Conservation (phyloP, 2,797 vertebrate genomes). For the Melanotaenia boesemani region DNA sequence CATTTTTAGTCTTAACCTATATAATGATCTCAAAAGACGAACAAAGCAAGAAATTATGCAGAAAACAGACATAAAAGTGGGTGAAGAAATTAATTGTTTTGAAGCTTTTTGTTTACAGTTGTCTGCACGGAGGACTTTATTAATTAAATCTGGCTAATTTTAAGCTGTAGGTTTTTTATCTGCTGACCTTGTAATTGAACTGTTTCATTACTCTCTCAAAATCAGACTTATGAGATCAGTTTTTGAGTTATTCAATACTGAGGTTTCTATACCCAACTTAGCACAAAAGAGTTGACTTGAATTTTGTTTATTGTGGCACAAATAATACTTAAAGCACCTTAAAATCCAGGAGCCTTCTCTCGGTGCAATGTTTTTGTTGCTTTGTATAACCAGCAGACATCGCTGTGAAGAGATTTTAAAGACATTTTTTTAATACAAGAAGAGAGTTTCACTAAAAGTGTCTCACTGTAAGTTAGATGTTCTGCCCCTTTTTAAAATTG, state of each 20-base stretch:
- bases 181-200: constrained; percentile 26
- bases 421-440: not conserved
- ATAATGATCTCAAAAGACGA: constrained; percentile 22
- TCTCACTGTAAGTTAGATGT: not conserved
- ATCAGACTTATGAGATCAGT: not conserved
- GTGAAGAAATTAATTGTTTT: constrained; percentile 45
- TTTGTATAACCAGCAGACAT: constrained; percentile 21
- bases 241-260: constrained; percentile 1
- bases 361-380: not conserved
- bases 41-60: not conserved
- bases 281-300: constrained; percentile 1
- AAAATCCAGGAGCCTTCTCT: constrained; percentile 4
- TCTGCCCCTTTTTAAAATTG: constrained; percentile 1
- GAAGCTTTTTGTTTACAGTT: constrained; percentile 40
- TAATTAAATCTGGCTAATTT: constrained; percentile 44
- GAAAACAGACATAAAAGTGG: constrained; percentile 1
- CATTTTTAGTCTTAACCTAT: constrained; percentile 31
- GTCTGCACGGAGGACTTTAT: constrained; percentile 29
- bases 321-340: constrained; percentile 7
- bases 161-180: constrained; percentile 33
- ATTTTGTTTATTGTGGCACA: not conserved
- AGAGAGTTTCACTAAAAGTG: not conserved
- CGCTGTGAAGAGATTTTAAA: not conserved
- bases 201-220: not conserved
- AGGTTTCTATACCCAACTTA: not conserved